Conservation (phyloP, 2,888 invertebrate species). For the Dicyrtoma fusca region DNA sequence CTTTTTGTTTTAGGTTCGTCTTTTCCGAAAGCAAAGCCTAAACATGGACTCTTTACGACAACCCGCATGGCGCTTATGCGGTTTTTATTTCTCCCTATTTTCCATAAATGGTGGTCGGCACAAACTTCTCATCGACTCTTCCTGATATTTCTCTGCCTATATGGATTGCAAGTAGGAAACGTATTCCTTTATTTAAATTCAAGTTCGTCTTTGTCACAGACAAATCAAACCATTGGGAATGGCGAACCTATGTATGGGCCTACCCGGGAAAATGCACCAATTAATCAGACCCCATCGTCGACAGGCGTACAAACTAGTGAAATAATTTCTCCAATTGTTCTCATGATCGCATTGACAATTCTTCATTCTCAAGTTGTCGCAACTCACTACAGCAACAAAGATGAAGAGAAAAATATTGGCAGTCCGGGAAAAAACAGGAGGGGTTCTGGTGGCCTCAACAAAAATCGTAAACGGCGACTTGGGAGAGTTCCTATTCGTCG, state of each 20-base stretch:
- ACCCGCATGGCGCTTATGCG: conserved; percentile 80
- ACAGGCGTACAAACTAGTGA: conserved; percentile 61
- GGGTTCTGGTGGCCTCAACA: conserved; percentile 9
- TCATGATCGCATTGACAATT: conserved; percentile 74
- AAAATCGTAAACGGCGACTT: not conserved
- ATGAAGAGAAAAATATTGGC: conserved; percentile 1
- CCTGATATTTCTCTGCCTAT: conserved; percentile 72
- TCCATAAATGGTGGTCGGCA: conserved; percentile 86
- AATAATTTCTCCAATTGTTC: conserved; percentile 71
- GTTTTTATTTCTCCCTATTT: conserved; percentile 80
- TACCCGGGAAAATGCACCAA: not conserved
- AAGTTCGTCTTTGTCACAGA: conserved; percentile 22
- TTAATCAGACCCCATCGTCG: conserved; percentile 2
- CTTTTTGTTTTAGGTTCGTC: conserved; percentile 73
- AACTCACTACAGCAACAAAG: conserved; percentile 62
- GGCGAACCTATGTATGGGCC: not conserved
- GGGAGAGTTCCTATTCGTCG: conserved; percentile 37
- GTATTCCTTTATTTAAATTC: conserved; percentile 63
- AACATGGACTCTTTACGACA: conserved; percentile 84
- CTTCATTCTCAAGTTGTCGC: conserved; percentile 82
- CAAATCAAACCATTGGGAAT: conserved; percentile 9
- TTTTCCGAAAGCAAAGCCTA: conserved; percentile 93
- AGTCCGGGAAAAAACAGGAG: conserved; percentile 18
- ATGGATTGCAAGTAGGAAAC: conserved; percentile 73
- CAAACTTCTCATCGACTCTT: conserved; percentile 82